phyloP scores from a whole-genome alignment of 2,113 vertebrate genomes.

The Antigone vipio region DNA sequence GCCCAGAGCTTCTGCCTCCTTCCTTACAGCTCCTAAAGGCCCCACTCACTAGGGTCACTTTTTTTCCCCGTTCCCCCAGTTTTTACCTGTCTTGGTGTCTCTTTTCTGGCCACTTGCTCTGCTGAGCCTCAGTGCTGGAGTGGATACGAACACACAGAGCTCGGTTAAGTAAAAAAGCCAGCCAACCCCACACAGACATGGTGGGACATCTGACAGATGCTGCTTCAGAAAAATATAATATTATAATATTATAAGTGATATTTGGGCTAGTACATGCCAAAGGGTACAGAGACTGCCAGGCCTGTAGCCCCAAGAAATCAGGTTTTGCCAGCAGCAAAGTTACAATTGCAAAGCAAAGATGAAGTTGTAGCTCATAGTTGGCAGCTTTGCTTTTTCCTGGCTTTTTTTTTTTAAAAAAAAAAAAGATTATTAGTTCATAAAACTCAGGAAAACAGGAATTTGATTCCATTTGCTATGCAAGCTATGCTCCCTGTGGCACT shows the following conservation, averaged over 20 bases:
- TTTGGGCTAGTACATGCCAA: neutral
- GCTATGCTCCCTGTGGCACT: rapidly evolving
- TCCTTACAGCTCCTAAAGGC: neutral
- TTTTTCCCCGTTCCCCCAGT: neutral
- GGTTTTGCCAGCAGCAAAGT: neutral
- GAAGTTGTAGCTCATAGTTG: neutral
- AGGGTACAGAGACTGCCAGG: neutral
- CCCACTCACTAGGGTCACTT: no score
- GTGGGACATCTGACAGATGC: neutral
- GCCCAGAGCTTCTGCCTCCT: neutral
- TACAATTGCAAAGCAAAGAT: neutral
- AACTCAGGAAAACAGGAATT: neutral
- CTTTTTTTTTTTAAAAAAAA: neutral
- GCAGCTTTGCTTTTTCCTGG: neutral
- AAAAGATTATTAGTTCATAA: neutral
- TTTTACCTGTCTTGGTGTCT: neutral
- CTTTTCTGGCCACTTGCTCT: no score
- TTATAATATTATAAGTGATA: no score
- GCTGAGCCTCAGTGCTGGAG: neutral
- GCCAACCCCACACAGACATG: rapidly evolving
- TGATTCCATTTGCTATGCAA: neutral
- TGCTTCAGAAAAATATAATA: neutral
- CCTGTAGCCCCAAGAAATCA: neutral
- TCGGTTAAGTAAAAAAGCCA: neutral
- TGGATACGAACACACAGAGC: neutral